Base-by-base conservation (phyloP, 2,797 vertebrate species). In the Cirrhinus mrigala region DNA sequence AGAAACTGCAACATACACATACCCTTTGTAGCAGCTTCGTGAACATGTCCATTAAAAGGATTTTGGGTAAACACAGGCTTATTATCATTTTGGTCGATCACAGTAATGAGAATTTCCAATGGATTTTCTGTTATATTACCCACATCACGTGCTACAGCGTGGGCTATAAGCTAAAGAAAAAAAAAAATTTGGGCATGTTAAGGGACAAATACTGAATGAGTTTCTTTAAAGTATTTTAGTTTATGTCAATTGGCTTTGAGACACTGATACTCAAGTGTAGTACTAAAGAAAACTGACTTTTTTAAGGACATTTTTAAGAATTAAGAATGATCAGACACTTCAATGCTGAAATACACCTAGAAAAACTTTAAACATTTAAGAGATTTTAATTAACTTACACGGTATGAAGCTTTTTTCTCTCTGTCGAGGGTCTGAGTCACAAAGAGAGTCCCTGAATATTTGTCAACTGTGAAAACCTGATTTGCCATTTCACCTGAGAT, bases 81-180 rank as follows among this genome's bases (percentile, higher is more conserved):
- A 92, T 98, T 97, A 94, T 99, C 97, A 0, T 99, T 99, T 92
- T 95, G 93, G 89, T 99, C 97, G 0, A 94, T 93, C 14, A 99
- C 96, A 0, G 91, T 90, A 54, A 99, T 84, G 0, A 91, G 83
- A 73, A 98, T 94, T 0, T 97, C 96, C 96, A 97, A 97, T 0
- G 97, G 96, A 0, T 90, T 90, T 86, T 98, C 97, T 62, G 92
- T 0, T 0, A 52, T 0, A 22, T n/a, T n/a, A n/a, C 0, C 0
- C 11, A 0, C 24, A 0, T 3, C 60, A 48, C 2, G 8, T 7
- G 0, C 24, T 44, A 92, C 90, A 0, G 97, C 97, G 0, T 96
- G 93, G 2, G 95, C 96, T 9, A 90, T 14, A 58, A 98, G 93
- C 97, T 98, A 91, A 0, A 7, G 3, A 88, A 0, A 80, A n/a